phyloP scores from a whole-genome alignment of 2,888 invertebrate genomes.

The Pogonocherus hispidulus region DNA sequence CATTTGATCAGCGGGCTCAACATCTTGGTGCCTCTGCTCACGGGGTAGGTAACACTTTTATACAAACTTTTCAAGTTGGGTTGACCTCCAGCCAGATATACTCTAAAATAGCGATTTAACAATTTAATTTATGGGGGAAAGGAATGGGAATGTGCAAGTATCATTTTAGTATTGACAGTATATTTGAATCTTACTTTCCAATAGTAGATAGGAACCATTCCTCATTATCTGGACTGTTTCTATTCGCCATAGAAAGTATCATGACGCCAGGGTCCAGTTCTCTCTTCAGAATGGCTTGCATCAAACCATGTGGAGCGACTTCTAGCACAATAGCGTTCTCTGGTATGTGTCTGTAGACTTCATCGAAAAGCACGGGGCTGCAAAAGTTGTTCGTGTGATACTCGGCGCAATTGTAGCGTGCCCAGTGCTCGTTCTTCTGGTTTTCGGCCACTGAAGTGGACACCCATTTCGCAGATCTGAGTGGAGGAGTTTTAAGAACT shows the following conservation, averaged over 20 bases:
- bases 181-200: conserved; percentile 57
- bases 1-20: conserved; percentile 85
- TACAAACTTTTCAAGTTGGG: conserved; percentile 82
- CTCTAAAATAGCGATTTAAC: conserved; percentile 65
- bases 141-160: no score
- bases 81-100: conserved; percentile 83
- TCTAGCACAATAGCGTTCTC: conserved; percentile 85
- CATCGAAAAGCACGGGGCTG: conserved; percentile 79
- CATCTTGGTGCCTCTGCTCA: conserved; percentile 86
- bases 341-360: conserved; percentile 87
- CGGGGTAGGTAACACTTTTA: conserved; percentile 81
- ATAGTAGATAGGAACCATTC: conserved; percentile 65
- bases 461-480: no score
- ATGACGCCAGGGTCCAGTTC: conserved; percentile 76
- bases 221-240: conserved; percentile 75
- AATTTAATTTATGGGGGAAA: no score
- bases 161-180: no score
- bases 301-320: conserved; percentile 87
- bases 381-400: conserved; percentile 90
- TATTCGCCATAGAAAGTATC: conserved; percentile 80
- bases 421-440: no score
- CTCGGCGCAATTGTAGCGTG: conserved; percentile 88
- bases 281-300: conserved; percentile 85
- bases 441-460: no score
- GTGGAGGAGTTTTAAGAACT: no score